Evolutionary conservation across 92 coral and sea anemone genomes (phyloP), one percentile per base, ranked within the genome.

Genomic region (Bergia sp.): DNA sequence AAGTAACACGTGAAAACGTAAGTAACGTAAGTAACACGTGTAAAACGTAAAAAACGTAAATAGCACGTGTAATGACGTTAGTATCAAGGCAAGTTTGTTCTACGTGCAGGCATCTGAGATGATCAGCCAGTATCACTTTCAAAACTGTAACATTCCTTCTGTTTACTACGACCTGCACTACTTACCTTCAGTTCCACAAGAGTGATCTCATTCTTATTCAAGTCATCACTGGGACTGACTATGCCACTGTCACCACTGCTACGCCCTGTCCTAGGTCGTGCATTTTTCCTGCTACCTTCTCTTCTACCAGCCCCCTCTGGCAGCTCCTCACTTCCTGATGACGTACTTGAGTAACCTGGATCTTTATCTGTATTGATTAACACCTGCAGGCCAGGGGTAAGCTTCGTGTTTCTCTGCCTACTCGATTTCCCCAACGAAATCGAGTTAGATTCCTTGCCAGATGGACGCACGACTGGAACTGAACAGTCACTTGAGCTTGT

Each of bases 101-200:
- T 29, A 29, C 29, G 29, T 29, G 29, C 29, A 29, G 29, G 29
- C 29, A 29, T 29, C 29, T 29, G 29, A 29, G 29, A 29, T 29
- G 29, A 29, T 29, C 29, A 29, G 29, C 29, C 29, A 29, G 29
- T 29, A 29, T 29, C 29, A 29, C 29, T 29, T 29, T 29, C 29
- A 29, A 29, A 29, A 29, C 29, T 29, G 29, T 29, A 29, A 29
- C 29, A 29, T 29, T 53, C 58, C 16, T 61, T 2, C 29, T 20
- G 7, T 5, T 13, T 3, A 41, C 36, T 7, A 41, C 8, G 2
- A 4, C 40, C 13, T 21, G 7, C 45, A 6, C 8, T 0, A 47
- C 77, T 82, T 13, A 84, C 87, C 87, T 84, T 84, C 44, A 84
- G 44, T n/a, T 84, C 87, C 45, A 84, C 2, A 29, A 84, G 87